phyloP scores from a whole-genome alignment of 2,888 invertebrate species.

The Netelia inedita region DNA sequence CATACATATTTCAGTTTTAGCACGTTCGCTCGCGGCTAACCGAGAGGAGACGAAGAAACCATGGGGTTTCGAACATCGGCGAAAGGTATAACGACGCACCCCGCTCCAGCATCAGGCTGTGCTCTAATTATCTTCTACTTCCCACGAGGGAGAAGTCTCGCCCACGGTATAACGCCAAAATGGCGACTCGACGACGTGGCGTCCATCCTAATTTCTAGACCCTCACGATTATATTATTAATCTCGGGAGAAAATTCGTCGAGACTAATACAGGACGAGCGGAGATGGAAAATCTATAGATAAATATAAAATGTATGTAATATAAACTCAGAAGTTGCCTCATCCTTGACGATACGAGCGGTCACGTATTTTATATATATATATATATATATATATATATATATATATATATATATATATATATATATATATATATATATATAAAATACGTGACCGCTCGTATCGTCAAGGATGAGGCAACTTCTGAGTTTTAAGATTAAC shows the following conservation, averaged over 20 bases:
- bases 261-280: not conserved
- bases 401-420: not conserved
- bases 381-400: too few species aligned
- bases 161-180: constrained; percentile 53
- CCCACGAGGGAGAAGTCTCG: constrained; percentile 61
- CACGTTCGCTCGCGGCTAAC: constrained; percentile 47
- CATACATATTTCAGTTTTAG: constrained; percentile 51
- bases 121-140: constrained; percentile 78
- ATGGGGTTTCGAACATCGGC: constrained; percentile 32
- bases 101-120: constrained; percentile 47
- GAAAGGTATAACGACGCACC: constrained; percentile 58
- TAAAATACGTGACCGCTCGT: too few species aligned
- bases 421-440: too few species aligned
- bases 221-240: constrained; percentile 79
- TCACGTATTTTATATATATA: too few species aligned
- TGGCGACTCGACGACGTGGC: constrained; percentile 75
- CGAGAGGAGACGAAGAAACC: constrained; percentile 55
- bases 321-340: too few species aligned
- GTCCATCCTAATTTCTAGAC: constrained; percentile 76
- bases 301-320: too few species aligned
- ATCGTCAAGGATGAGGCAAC: too few species aligned
- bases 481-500: too few species aligned
- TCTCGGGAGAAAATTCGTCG: constrained; percentile 61
- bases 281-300: not conserved
- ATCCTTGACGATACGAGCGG: too few species aligned